phyloP scores from a whole-genome alignment of 35 echinoderm and acorn worm genomes.

The Ophiothrix spiculata region DNA sequence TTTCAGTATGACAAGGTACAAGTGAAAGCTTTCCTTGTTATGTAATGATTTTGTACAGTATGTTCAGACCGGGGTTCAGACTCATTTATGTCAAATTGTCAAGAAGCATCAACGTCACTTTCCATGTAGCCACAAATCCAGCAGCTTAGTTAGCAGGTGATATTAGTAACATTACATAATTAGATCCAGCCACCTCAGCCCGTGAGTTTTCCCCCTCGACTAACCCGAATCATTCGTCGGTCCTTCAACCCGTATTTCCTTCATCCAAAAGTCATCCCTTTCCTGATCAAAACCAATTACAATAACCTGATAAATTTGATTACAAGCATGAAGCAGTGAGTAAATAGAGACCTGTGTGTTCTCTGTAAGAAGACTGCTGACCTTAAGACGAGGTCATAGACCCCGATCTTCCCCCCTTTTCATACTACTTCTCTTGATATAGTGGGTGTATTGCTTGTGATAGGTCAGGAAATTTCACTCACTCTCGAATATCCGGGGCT shows the following conservation, averaged over 20 bases:
- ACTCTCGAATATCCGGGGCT: background rate
- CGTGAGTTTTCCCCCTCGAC: background rate
- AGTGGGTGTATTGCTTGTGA: constrained; percentile 9
- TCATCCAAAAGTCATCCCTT: background rate
- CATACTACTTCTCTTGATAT: background rate
- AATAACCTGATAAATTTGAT: background rate
- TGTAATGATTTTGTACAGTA: too few relatives aligned
- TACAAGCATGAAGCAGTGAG: background rate
- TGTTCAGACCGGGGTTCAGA: too few relatives aligned
- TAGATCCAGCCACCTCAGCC: background rate
- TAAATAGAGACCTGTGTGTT: background rate
- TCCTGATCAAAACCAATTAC: background rate
- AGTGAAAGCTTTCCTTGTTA: too few relatives aligned
- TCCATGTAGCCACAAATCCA: too few relatives aligned
- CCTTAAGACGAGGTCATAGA: background rate
- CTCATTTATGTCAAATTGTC: too few relatives aligned
- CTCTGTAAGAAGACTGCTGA: background rate
- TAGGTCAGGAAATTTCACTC: constrained; percentile 15
- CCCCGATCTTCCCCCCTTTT: background rate
- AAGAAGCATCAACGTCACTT: too few relatives aligned
- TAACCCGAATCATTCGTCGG: background rate
- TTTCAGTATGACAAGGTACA: too few relatives aligned
- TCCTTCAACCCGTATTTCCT: background rate
- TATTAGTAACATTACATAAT: background rate
- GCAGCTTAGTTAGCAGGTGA: too few relatives aligned